These are phyloP conservation scores for Drosophila tsacasi DNA, from an alignment of 1,140 invertebrate species.

Conservation along the genomic window DNA sequence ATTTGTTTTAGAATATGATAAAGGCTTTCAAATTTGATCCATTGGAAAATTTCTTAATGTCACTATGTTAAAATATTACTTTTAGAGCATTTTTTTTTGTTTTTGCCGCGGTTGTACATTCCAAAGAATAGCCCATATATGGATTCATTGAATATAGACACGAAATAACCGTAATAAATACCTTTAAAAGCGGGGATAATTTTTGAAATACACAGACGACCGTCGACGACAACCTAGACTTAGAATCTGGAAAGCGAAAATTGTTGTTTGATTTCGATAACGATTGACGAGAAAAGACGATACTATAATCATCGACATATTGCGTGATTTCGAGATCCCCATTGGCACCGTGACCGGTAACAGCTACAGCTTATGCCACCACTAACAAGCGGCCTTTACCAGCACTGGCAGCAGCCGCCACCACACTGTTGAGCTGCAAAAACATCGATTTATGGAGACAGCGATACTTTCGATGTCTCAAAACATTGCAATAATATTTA, in stretches of 20 bases:
- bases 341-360: constrained; percentile 2
- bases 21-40: no score
- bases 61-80: no score
- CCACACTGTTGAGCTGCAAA: constrained; percentile 21
- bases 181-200: neutral
- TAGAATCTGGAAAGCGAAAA: neutral
- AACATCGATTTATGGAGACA: no score
- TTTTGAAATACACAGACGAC: neutral
- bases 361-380: constrained; percentile 17
- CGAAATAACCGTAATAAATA: neutral
- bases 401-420: constrained; percentile 62
- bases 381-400: constrained; percentile 13
- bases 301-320: neutral
- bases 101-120: no score
- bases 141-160: neutral
- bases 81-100: no score
- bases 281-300: neutral
- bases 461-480: no score
- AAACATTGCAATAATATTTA: no score
- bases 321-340: neutral
- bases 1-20: no score
- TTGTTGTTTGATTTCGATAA: neutral
- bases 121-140: no score
- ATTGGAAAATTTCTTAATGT: no score
- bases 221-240: neutral